These are phyloP conservation scores for Hipparchia sbordonii DNA, from an alignment of 2,888 invertebrate genomes.

Conservation along the genomic window DNA sequence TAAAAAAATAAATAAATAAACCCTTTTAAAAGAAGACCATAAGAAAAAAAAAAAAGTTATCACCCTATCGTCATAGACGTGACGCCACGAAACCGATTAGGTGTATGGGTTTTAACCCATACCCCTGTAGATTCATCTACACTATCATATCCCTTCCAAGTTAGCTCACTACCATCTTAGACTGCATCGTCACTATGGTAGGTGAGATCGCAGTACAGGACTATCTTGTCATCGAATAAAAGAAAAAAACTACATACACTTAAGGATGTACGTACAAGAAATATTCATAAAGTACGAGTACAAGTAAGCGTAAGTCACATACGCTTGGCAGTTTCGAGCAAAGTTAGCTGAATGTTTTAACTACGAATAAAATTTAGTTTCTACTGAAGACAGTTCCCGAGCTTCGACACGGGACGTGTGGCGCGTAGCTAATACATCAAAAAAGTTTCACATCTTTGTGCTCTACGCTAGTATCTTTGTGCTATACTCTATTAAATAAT, in stretches of 20 bases:
- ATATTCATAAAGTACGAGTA: slow-evolving; percentile 1
- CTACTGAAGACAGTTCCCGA: slow-evolving; percentile 7
- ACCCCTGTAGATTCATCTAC: too few species aligned
- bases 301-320: slow-evolving; percentile 13
- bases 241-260: neutral
- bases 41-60: too few species aligned
- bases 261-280: neutral
- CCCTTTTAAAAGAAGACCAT: too few species aligned
- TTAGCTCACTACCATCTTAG: neutral
- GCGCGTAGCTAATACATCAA: neutral
- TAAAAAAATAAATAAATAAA: too few species aligned
- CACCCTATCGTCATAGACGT: too few species aligned
- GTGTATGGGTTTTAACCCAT: too few species aligned
- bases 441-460: neutral
- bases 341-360: slow-evolving; percentile 34
- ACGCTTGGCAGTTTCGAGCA: slow-evolving; percentile 31
- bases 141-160: too few species aligned
- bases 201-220: too few species aligned
- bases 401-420: slow-evolving; percentile 2
- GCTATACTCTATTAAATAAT: too few species aligned
- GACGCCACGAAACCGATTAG: too few species aligned
- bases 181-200: neutral
- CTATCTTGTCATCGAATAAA: too few species aligned
- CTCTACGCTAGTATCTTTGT: too few species aligned
- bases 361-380: slow-evolving; percentile 36